Percentiles rank a stretch among this genome's conserved stretches.
Conservation (phyloP, 2,888 invertebrate species). For the Andrena flavipes region DNA sequence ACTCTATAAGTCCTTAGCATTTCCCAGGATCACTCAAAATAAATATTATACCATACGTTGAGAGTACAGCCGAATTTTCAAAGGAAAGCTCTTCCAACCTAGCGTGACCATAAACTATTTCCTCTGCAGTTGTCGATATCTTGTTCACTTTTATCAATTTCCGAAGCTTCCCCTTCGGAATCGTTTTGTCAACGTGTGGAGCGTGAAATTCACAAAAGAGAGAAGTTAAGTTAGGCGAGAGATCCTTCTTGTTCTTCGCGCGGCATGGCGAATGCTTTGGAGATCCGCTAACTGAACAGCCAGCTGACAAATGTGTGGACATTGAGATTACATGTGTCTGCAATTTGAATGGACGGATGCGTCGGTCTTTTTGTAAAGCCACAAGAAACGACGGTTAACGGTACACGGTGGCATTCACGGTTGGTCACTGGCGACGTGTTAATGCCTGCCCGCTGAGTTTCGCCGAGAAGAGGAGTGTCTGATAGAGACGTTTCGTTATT, state of each 20-base stretch:
- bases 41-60: no score
- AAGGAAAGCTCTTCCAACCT: no score
- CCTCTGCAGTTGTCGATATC: neutral
- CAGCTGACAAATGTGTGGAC: neutral
- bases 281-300: neutral
- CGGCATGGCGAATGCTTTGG: neutral
- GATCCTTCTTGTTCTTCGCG: neutral
- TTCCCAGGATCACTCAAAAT: no score
- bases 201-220: neutral
- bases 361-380: neutral
- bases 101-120: neutral
- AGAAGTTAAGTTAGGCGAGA: neutral
- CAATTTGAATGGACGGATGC: neutral
- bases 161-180: neutral
- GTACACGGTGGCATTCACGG: neutral
- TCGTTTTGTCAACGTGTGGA: neutral
- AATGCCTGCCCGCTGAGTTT: neutral
- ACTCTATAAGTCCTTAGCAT: no score
- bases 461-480: neutral
- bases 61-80: no score
- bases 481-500: neutral
- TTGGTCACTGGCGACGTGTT: neutral
- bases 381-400: neutral
- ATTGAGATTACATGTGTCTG: constrained; percentile 4
- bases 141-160: neutral